A percentile compares a stretch with the other conserved stretches of the same genome.
These are phyloP conservation scores for Pseudoips prasinana DNA, from an alignment of 2,888 invertebrate genomes.

Conservation along the genomic window DNA sequence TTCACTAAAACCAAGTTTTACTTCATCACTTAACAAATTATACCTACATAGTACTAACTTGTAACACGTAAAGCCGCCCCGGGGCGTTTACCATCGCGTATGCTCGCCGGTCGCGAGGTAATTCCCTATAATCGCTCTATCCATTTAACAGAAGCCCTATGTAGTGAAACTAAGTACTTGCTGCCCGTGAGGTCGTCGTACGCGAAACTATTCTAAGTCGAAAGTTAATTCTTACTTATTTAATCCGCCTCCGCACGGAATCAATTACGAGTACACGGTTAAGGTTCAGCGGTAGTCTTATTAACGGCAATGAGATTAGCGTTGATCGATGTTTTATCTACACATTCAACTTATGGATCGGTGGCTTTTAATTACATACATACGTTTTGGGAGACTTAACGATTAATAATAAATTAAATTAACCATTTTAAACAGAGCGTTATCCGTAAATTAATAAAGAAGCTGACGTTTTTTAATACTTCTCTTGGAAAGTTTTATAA, in stretches of 20 bases:
- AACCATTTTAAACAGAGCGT: too few species aligned
- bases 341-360: too few species aligned
- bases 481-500: too few species aligned
- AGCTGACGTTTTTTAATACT: too few species aligned
- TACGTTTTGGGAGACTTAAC: too few species aligned
- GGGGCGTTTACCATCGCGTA: slow-evolving; percentile 37
- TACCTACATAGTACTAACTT: slow-evolving; percentile 31
- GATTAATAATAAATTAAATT: too few species aligned
- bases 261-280: slow-evolving; percentile 61
- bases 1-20: too few species aligned
- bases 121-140: slow-evolving; percentile 58
- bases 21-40: slow-evolving; percentile 19
- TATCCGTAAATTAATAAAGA: too few species aligned
- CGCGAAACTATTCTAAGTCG: slow-evolving; percentile 49
- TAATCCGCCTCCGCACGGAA: slow-evolving; percentile 60
- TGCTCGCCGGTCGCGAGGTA: slow-evolving; percentile 48
- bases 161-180: slow-evolving; percentile 43
- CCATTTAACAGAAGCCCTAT: slow-evolving; percentile 72
- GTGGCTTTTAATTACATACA: too few species aligned
- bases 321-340: too few species aligned
- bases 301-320: slow-evolving; percentile 63
- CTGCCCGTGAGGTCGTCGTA: slow-evolving; percentile 59
- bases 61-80: slow-evolving; percentile 41
- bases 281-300: slow-evolving; percentile 51
- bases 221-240: slow-evolving; percentile 37